Base-by-base conservation (phyloP, 2,888 invertebrate genomes). In the Drosophila nigritarsus region DNA sequence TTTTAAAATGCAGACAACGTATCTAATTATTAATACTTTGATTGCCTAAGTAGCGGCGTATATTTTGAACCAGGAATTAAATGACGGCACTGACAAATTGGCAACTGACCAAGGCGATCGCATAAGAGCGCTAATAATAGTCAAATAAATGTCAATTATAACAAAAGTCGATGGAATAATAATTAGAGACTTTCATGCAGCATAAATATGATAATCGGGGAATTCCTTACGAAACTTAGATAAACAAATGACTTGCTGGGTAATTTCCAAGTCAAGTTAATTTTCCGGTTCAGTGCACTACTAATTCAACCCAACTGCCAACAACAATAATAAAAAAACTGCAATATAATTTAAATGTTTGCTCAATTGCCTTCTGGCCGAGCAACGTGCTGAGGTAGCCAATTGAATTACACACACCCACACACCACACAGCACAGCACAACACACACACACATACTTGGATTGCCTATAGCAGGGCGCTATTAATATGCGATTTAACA, bases 401-500 rank as follows among this genome's bases (percentile, higher is more conserved):
- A 71, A 71, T 72, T 72, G 50, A 59, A 30, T 34, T 13, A 34
- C 24, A 45, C 59, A 61, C 53, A 59, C 62, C 27, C 61, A 62
- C 48, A 2, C 48, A 70, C 55, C 38, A 3, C 5, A 45, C 7
- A 48, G 6, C 20, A 59, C 53, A 42, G 24, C 3, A 45, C 20
- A 54, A 1, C 20, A 11, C 11, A 30, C 45, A 54, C 20, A 59
- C 42, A 32, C 40, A 55, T 63, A 56, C 49, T 60, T 67, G 75
- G 62, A 78, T 81, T 85, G 78, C 75, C 79, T 76, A 87, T 82
- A 87, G 72, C 72, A 77, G 87, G 82, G 90, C 87, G 90, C 85
- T 90, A 91, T 91, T 92, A 91, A 91, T 92, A 88, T 90, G 91
- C 91, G 84, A 91, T 91, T 91, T 90, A 91, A 91, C 91, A 92